Evolutionary conservation across 1,140 invertebrate species (phyloP).

Genomic region (Pachyrhynchus sulphureomaculatus): DNA sequence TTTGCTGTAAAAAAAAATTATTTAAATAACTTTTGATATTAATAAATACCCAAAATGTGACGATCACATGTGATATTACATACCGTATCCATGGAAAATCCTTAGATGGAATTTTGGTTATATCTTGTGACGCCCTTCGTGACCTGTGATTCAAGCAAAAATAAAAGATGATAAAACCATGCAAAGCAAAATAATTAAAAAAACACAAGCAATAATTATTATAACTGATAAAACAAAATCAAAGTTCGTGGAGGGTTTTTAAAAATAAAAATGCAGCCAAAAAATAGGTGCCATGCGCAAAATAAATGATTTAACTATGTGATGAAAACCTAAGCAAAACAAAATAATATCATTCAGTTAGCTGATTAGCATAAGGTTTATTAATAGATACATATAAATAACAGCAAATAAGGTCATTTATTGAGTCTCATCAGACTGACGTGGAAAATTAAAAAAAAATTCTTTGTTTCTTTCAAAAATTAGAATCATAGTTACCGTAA

Average conservation of each 20-base stretch:
- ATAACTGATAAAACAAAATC: background rate
- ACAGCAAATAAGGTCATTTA: too few species aligned
- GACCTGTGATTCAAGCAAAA: conserved; percentile 58
- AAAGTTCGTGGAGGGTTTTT: background rate
- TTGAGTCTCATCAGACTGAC: too few species aligned
- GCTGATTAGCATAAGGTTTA: background rate
- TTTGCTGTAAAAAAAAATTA: background rate
- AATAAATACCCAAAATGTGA: background rate
- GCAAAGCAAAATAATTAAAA: conserved; percentile 38
- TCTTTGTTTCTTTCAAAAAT: too few species aligned
- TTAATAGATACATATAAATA: background rate
- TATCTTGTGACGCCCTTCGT: conserved; percentile 78
- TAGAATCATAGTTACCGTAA: too few species aligned
- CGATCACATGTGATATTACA: conserved; percentile 32
- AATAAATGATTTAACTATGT: background rate
- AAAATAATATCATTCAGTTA: background rate
- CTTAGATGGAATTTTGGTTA: conserved; percentile 58
- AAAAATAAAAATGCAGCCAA: background rate
- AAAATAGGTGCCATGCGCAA: background rate
- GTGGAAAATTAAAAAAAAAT: too few species aligned
- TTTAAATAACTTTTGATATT: background rate
- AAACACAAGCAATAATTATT: too few species aligned
- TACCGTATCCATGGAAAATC: conserved; percentile 55
- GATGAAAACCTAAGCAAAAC: background rate
- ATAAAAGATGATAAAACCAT: conserved; percentile 50